Evolutionary conservation across 2,888 invertebrate species (phyloP).

Genomic region (Hypselothyrea guttata): DNA sequence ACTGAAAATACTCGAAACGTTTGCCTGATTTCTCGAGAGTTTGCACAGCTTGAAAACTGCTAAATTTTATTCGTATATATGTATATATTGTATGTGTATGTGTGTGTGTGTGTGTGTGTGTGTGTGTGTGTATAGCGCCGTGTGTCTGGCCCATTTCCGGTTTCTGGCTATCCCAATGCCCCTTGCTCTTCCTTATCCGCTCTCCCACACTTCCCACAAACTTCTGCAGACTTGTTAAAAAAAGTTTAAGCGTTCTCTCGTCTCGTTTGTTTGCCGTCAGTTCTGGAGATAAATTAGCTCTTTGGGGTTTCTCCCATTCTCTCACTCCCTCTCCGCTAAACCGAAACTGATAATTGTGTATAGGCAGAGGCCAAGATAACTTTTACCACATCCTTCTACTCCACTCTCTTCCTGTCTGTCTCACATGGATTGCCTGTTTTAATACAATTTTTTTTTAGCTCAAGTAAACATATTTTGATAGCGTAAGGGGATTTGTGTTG

Average conservation of each 20-base stretch:
- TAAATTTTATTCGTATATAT: conserved; percentile 33
- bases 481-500: too few species aligned
- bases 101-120: conserved; percentile 16
- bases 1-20: conserved; percentile 53
- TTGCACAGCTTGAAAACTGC: conserved; percentile 55
- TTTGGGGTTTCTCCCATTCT: conserved; percentile 29
- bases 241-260: conserved; percentile 35
- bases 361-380: conserved; percentile 1
- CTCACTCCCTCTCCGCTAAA: conserved; percentile 3
- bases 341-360: conserved; percentile 44
- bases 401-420: background rate
- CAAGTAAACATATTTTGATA: too few species aligned
- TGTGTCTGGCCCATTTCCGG: conserved; percentile 23
- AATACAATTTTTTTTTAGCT: too few species aligned
- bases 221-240: conserved; percentile 35
- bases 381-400: too few species aligned
- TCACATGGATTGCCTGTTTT: background rate
- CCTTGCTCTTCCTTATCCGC: background rate
- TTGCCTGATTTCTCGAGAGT: conserved; percentile 72
- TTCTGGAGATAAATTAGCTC: conserved; percentile 45
- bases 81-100: conserved; percentile 1
- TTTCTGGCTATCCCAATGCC: background rate
- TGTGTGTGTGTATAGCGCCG: conserved; percentile 29
- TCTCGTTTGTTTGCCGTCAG: conserved; percentile 24
- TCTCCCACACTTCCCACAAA: conserved; percentile 16